Evolutionary conservation across 2,888 invertebrate species (phyloP).

Genomic region (Hirtodrosophila alboralis): DNA sequence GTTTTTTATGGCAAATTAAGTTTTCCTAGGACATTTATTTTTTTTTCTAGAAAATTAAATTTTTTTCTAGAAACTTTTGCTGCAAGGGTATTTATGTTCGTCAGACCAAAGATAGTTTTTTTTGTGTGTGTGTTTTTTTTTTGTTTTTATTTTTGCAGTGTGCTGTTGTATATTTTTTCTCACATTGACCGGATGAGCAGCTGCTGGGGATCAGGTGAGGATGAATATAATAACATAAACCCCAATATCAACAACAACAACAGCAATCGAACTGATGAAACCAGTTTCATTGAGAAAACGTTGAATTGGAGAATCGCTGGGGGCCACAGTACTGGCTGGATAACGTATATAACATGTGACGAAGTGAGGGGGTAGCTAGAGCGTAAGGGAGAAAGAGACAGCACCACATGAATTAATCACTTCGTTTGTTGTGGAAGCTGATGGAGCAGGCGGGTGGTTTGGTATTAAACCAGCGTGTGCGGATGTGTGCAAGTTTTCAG

Average conservation of each 20-base stretch:
- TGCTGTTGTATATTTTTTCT: conserved; percentile 62
- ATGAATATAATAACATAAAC: conserved; percentile 80
- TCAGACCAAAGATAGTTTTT: too few species aligned
- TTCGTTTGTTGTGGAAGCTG: conserved; percentile 75
- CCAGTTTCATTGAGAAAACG: conserved; percentile 83
- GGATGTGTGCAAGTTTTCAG: conserved; percentile 76
- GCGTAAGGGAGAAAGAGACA: too few species aligned
- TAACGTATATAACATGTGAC: conserved; percentile 3
- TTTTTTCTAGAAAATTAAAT: too few species aligned
- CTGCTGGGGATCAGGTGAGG: conserved; percentile 83
- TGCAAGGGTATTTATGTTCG: too few species aligned
- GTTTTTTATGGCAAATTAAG: too few species aligned
- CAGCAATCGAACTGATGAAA: conserved; percentile 72
- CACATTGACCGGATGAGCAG: conserved; percentile 81
- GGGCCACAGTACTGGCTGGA: conserved; percentile 28
- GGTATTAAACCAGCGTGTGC: conserved; percentile 67
- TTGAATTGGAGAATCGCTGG: conserved; percentile 60
- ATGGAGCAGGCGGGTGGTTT: conserved; percentile 67
- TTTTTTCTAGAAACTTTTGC: too few species aligned
- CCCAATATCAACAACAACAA: conserved; percentile 76
- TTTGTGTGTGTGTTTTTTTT: conserved; percentile 29
- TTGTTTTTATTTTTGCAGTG: conserved; percentile 36
- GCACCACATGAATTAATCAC: conserved; percentile 79
- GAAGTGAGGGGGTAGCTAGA: neutral
- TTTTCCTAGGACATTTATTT: too few species aligned